phyloP scores from a whole-genome alignment of 2,888 invertebrate genomes.

The Physocephala rufipes region DNA sequence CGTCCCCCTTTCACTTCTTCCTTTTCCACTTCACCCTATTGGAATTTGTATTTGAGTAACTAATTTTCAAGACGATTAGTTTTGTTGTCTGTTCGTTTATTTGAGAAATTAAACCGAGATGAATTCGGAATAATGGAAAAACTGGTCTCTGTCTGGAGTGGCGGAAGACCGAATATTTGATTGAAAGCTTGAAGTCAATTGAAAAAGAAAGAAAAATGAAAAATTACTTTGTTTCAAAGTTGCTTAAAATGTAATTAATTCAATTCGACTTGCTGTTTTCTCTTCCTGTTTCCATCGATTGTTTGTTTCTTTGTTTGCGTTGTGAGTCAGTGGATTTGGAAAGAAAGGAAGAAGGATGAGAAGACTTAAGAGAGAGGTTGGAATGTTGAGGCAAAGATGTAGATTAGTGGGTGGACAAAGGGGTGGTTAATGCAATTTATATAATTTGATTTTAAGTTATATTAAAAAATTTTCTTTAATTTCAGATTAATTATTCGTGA shows the following conservation, averaged over 20 bases:
- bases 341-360: not conserved
- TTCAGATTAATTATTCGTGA: no score
- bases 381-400: not conserved
- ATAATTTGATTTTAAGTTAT: no score
- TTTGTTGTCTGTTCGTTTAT: conserved; percentile 27
- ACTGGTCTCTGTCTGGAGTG: no score
- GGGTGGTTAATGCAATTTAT: not conserved
- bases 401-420: not conserved
- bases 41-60: conserved; percentile 28
- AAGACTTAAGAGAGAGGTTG: not conserved
- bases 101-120: not conserved
- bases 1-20: no score
- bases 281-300: no score
- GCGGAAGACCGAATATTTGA: not conserved
- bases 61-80: conserved; percentile 32
- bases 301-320: not conserved
- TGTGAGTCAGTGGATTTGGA: conserved; percentile 12
- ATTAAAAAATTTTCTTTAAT: no score
- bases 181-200: conserved; percentile 27
- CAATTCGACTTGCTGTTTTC: not conserved
- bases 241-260: conserved; percentile 36
- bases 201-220: conserved; percentile 32
- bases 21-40: not conserved
- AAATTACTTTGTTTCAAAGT: conserved; percentile 28
- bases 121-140: no score